Conservation (phyloP, 2,797 vertebrate species). For the Tragopan temminckii region DNA sequence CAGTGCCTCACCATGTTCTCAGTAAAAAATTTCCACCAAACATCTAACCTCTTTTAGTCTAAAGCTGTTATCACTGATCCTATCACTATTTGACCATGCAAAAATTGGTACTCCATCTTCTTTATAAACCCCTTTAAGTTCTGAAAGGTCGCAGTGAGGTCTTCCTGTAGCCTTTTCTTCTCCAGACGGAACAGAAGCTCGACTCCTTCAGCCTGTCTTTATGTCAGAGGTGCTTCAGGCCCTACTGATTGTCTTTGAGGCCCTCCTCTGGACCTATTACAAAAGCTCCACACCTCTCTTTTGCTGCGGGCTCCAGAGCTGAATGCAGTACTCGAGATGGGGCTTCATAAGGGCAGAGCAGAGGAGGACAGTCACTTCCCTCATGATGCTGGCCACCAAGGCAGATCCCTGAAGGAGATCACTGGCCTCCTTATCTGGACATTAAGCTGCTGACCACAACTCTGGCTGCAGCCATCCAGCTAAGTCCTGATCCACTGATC, state of each 20-base stretch:
- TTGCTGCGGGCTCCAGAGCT: background rate
- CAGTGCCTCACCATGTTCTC: background rate
- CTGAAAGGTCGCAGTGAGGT: background rate
- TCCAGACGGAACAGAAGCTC: background rate
- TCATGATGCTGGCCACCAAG: background rate
- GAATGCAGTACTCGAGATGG: background rate
- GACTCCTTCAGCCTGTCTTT: background rate
- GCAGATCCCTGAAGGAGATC: too few relatives aligned
- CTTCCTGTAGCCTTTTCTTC: background rate
- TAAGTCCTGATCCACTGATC: too few relatives aligned
- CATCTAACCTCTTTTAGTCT: background rate
- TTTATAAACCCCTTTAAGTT: background rate
- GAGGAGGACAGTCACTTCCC: background rate
- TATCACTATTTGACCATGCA: background rate
- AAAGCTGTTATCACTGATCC: background rate
- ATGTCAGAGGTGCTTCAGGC: background rate
- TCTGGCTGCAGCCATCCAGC: too few relatives aligned
- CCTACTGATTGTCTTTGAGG: background rate
- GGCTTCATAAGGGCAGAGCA: background rate
- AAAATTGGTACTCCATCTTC: background rate
- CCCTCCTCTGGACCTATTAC: background rate
- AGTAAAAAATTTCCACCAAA: background rate
- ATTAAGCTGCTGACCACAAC: too few relatives aligned
- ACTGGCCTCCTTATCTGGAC: too few relatives aligned
- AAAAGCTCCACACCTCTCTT: background rate